Evolutionary conservation across 2,797 vertebrate genomes (phyloP), one percentile per base, ranked within the genome.

Genomic region (Pseudochromis fuscus): DNA sequence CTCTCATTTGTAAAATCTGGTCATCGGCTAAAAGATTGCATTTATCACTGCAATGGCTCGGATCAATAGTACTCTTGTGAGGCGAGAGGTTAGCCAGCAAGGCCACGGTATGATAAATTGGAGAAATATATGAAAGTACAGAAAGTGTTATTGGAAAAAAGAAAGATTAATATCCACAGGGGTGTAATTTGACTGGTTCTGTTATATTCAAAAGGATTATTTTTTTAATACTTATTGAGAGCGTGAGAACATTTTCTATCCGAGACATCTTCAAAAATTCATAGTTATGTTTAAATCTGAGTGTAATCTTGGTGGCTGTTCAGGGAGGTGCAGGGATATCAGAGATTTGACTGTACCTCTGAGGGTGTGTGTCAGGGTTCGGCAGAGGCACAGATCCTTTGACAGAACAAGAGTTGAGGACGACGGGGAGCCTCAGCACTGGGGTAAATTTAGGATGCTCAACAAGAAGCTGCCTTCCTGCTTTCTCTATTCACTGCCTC

Each of bases 61-160:
- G 83, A 91, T 92, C 88, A 84, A 91, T 91, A 88, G 66, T 45
- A 31, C 72, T 82, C 81, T 69, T 66, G 75, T 64, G 51, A 75
- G 46, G 73, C 67, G 51, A 67, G 62, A 60, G 86, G 68, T 67
- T 67, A 71, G 79, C 72, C 83, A 68, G 81, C 82, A 58, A 79
- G 72, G 68, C 72, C 67, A 58, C 69, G 19, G 52, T 56, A 61
- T 85, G 85, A 90, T 88, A 86, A 89, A 90, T 79, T 86, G 67
- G 49, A 76, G 63, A 87, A 90, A 88, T 85, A 87, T 88, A 64
- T 55, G 49, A 87, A 88, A 77, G 64, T 60, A 81, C 72, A 87
- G 86, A 69, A 74, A 35, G 38, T 56, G 16, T 82, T 83, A 82
- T 71, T 81, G 73, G 60, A 35, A 59, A 68, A 57, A 51, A 67